Evolutionary conservation across 2,888 invertebrate species (phyloP).

Genomic region (Heteromyza rotundicornis): DNA sequence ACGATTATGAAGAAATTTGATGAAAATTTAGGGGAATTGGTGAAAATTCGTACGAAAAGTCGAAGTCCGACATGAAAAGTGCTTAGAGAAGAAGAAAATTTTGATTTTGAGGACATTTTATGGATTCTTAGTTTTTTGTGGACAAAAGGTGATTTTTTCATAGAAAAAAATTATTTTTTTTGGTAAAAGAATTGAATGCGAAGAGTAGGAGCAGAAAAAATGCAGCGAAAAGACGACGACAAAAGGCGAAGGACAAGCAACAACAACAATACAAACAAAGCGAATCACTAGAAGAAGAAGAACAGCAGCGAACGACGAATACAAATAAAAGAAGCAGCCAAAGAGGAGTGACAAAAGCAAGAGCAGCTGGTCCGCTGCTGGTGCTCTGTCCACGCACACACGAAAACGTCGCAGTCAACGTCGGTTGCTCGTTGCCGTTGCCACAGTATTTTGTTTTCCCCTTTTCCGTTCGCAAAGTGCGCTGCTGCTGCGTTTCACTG

Average conservation of each 20-base stretch:
- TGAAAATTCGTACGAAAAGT: neutral
- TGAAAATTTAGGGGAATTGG: conserved; percentile 12
- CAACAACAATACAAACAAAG: conserved; percentile 17
- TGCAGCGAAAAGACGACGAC: conserved; percentile 17
- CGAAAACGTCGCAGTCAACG: neutral
- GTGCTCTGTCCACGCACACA: neutral
- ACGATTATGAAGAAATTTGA: conserved; percentile 15
- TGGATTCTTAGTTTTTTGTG: conserved; percentile 13
- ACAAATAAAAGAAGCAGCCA: neutral
- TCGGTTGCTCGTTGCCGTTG: neutral
- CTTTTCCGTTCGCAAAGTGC: too few relatives aligned
- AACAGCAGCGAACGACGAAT: too few relatives aligned
- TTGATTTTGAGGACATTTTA: neutral
- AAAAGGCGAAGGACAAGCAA: conserved; percentile 14
- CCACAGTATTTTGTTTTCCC: too few relatives aligned
- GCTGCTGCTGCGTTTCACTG: conserved; percentile 15
- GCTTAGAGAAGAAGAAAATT: neutral
- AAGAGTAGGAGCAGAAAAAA: neutral
- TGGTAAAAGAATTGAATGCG: too few relatives aligned
- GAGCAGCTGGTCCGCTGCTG: neutral
- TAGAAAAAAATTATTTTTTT: conserved; percentile 7
- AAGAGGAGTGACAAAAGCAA: neutral
- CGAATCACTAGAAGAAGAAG: conserved; percentile 12
- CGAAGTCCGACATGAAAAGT: too few relatives aligned
- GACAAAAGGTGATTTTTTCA: neutral